These are phyloP conservation scores for Catajapyx aquilonaris DNA, from an alignment of 1,140 invertebrate species.

Conservation along the genomic window DNA sequence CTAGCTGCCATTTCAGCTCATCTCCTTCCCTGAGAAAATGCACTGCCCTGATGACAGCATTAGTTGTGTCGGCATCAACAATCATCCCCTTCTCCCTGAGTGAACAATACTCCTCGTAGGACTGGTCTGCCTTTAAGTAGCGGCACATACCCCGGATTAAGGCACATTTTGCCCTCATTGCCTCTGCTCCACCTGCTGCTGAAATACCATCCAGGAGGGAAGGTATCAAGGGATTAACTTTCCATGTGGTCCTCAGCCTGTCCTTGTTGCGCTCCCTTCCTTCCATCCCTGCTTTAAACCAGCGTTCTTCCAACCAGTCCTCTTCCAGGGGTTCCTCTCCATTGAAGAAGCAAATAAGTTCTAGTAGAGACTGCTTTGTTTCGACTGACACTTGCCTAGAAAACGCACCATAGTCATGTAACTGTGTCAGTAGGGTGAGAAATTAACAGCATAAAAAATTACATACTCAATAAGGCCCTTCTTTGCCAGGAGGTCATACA, in stretches of 20 bases:
- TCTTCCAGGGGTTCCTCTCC: conserved; percentile 34
- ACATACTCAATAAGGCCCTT: conserved; percentile 27
- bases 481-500: conserved; percentile 45
- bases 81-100: conserved; percentile 35
- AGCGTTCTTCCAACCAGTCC: conserved; percentile 54
- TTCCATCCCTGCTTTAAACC: conserved; percentile 32
- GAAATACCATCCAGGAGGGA: neutral
- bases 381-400: no score
- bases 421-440: no score
- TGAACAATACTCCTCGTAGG: conserved; percentile 39
- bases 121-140: conserved; percentile 31
- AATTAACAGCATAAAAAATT: no score
- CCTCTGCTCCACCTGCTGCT: no score
- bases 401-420: no score
- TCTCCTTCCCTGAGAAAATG: conserved; percentile 35
- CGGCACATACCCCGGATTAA: conserved; percentile 39
- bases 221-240: conserved; percentile 25
- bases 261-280: conserved; percentile 23
- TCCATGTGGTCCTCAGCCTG: conserved; percentile 43
- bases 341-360: conserved; percentile 67
- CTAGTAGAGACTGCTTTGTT: conserved; percentile 52
- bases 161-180: neutral
- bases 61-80: conserved; percentile 43
- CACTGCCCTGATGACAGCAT: conserved; percentile 37
- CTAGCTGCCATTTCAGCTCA: conserved; percentile 34